A percentile compares a stretch with the other conserved stretches of the same genome.
phyloP scores from a whole-genome alignment of 2,888 invertebrate species.

The Cryptocephalus primarius region DNA sequence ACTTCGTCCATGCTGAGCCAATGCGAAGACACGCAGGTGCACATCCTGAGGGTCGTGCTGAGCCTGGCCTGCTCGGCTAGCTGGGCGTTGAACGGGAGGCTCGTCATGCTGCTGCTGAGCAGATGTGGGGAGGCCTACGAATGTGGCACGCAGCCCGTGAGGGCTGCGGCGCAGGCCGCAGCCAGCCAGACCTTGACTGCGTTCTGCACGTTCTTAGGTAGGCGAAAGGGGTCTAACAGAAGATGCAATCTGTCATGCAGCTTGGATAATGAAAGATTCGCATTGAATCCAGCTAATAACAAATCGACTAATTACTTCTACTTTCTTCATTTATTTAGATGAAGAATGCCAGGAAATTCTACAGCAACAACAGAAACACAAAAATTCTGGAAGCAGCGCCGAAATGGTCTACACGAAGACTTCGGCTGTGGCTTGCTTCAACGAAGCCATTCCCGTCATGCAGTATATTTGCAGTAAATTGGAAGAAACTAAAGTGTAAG shows the following conservation, averaged over 20 bases:
- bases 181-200: constrained; percentile 81
- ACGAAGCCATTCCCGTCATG: constrained; percentile 82
- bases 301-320: no score
- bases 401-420: constrained; percentile 44
- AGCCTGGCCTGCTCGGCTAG: constrained; percentile 81
- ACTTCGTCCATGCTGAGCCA: constrained; percentile 70
- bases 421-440: constrained; percentile 73
- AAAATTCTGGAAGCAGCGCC: constrained; percentile 40
- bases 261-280: no score
- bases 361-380: constrained; percentile 40
- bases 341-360: constrained; percentile 66
- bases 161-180: constrained; percentile 81
- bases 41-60: constrained; percentile 62
- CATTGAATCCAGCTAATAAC: no score
- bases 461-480: constrained; percentile 80
- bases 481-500: constrained; percentile 68
- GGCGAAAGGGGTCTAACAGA: no score
- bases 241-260: no score
- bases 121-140: constrained; percentile 77
- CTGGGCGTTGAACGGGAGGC: constrained; percentile 80
- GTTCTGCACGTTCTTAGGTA: constrained; percentile 72
- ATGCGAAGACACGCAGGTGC: constrained; percentile 75
- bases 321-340: no score
- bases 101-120: constrained; percentile 77
- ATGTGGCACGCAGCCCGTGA: constrained; percentile 65